Base-by-base conservation (phyloP, 2,113 vertebrate species). In the Poicephalus gulielmi region DNA sequence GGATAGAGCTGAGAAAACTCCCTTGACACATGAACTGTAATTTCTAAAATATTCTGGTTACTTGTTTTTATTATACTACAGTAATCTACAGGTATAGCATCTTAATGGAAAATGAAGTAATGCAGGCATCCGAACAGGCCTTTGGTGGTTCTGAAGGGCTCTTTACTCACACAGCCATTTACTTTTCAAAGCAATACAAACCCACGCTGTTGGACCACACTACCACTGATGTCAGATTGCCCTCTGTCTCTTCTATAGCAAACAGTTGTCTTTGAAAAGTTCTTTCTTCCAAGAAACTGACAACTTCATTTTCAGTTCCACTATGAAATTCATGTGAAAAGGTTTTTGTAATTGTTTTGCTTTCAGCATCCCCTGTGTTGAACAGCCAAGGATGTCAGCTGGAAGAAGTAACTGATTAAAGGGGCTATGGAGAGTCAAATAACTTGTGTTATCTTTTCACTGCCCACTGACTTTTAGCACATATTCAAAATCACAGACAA, bases 401-500 rank as follows among this genome's bases (percentile, higher is more conserved):
- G 0, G 52, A 77, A 91, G 60, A 94, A 81, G 37, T 25, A 92
- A 86, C 24, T 43, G 44, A 46, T 67, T 62, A 67, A 88, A 88
- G 17, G 11, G 43, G 49, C 46, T 81, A 60, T 35, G 23, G 80
- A 95, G 63, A 80, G 41, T 86, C 23, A 85, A 71, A 55, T 70
- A 87, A 52, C 52, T 79, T 71, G 28, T 49, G 25, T 68, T 83
- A 82, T 79, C 19, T 12, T 94, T 86, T 93, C 63, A 85, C 19
- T 87, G 27, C 6, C 91, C 47, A 69, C 85, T 83, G 73, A 47
- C 83, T 91, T 92, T 64, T 67, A 86, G 13, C 50, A 80, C 25
- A 74, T 18, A 37, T 93, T 83, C 20, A 15, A 92, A 92, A 94
- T 90, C 55, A 83, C 16, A 55, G 55, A 81, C n/a, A 74, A 77